These are phyloP conservation scores for Merluccius polli DNA, from an alignment of 2,797 vertebrate genomes.

Conservation along the genomic window DNA sequence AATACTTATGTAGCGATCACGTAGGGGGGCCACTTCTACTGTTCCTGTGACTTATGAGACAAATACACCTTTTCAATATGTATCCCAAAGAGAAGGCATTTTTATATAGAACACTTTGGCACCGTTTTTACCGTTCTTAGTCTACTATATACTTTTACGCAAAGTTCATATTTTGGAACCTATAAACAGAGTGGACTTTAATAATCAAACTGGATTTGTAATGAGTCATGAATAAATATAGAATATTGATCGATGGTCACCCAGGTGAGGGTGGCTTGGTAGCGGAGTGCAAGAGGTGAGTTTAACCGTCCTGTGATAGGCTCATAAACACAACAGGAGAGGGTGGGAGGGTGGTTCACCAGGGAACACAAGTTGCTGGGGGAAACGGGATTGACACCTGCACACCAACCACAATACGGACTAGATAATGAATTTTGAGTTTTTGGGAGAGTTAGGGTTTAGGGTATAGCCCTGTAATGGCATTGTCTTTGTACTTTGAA, in stretches of 20 bases:
- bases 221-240: background rate
- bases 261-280: background rate
- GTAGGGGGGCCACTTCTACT: background rate
- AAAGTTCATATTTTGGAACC: background rate
- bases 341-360: background rate
- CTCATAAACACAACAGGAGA: background rate
- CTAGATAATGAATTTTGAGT: background rate
- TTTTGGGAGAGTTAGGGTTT: background rate
- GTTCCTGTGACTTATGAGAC: background rate
- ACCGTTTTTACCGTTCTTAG: background rate
- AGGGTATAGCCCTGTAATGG: background rate
- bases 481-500: background rate
- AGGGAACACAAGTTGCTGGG: background rate
- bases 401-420: background rate
- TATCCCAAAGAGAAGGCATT: background rate
- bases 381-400: background rate
- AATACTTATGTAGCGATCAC: background rate
- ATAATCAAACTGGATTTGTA: background rate
- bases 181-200: background rate
- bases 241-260: background rate
- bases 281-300: background rate
- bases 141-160: background rate
- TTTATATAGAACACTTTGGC: background rate
- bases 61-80: background rate
- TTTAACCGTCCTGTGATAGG: background rate